Evolutionary conservation across 1,140 invertebrate genomes (phyloP).

Genomic region (Globodera ellingtonae): DNA sequence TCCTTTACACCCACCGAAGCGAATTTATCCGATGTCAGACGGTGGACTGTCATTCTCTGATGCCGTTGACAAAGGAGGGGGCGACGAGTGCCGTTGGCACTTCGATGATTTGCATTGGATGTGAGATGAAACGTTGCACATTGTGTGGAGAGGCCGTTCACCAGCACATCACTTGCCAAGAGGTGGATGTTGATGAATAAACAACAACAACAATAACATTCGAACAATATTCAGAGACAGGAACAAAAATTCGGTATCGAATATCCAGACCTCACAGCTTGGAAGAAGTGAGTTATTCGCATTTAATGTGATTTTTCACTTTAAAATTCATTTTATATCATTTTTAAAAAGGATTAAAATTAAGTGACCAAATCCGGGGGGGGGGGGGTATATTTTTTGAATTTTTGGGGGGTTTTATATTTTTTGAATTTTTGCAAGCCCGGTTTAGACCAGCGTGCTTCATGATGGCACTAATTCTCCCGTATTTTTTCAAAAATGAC

Average conservation of each 20-base stretch:
- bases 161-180: neutral
- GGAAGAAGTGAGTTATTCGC: neutral
- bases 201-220: too few relatives aligned
- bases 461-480: too few relatives aligned
- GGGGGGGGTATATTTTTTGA: too few relatives aligned
- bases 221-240: neutral
- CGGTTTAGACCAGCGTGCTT: too few relatives aligned
- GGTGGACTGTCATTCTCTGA: neutral
- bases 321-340: too few relatives aligned
- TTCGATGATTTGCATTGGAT: neutral
- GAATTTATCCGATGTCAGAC: neutral
- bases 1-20: neutral
- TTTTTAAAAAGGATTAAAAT: too few relatives aligned
- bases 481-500: too few relatives aligned
- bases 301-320: neutral
- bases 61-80: neutral
- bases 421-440: too few relatives aligned
- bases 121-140: neutral
- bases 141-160: neutral
- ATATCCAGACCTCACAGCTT: neutral
- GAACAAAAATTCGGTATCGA: neutral
- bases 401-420: too few relatives aligned
- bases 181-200: neutral
- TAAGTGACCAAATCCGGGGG: too few relatives aligned
- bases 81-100: neutral